Conservation (phyloP, 2,113 vertebrate genomes). For the Phodopus roborovskii region DNA sequence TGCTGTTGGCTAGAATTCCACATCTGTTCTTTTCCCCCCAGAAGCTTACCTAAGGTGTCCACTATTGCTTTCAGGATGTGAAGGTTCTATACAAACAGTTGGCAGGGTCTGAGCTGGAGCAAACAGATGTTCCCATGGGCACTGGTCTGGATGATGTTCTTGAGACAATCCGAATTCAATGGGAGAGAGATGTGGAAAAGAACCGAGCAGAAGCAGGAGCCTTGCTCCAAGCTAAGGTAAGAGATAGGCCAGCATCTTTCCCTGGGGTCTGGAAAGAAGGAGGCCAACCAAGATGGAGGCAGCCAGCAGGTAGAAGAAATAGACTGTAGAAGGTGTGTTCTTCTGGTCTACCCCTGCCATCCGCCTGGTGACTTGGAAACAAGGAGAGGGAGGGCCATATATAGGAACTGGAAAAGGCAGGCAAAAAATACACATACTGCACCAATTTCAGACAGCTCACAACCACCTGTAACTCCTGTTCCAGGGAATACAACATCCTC, state of each 20-base stretch:
- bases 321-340: background rate
- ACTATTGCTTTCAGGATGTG: constrained; percentile 89
- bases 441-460: background rate
- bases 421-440: background rate
- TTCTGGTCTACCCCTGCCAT: background rate
- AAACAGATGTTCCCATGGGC: constrained; percentile 89
- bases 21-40: background rate
- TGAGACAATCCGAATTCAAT: constrained; percentile 92
- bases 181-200: constrained; percentile 94
- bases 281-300: background rate
- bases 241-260: background rate
- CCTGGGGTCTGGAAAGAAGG: background rate
- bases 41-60: background rate
- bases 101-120: constrained; percentile 91
- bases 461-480: background rate
- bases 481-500: background rate
- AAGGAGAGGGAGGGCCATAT: background rate
- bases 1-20: background rate
- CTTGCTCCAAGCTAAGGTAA: constrained; percentile 92
- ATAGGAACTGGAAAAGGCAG: background rate
- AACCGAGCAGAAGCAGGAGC: constrained; percentile 90
- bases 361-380: background rate
- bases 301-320: background rate
- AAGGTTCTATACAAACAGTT: constrained; percentile 93
- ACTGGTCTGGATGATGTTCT: constrained; percentile 94